Conservation (phyloP, 2,888 invertebrate species). For the Agelastica alni region DNA sequence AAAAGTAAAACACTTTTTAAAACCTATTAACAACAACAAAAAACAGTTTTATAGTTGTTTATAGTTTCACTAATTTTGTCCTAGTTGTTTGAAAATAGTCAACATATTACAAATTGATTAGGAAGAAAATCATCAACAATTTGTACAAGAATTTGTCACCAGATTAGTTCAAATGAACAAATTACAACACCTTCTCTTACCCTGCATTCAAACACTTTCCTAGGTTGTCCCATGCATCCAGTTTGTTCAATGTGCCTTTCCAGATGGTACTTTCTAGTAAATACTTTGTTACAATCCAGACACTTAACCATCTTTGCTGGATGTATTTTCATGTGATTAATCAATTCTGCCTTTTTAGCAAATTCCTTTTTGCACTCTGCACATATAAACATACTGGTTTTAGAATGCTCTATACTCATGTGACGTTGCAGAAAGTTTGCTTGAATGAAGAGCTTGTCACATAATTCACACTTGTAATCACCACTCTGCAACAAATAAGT, state of each 20-base stretch:
- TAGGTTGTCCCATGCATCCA: slow-evolving; percentile 66
- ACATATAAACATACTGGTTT: slow-evolving; percentile 64
- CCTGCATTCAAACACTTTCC: slow-evolving; percentile 62
- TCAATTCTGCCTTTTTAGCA: slow-evolving; percentile 64
- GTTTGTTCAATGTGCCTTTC: slow-evolving; percentile 70
- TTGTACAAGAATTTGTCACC: no score
- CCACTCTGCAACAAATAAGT: slow-evolving; percentile 54
- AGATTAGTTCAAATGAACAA: no score
- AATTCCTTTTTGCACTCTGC: slow-evolving; percentile 70
- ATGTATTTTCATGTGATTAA: slow-evolving; percentile 70
- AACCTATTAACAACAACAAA: no score
- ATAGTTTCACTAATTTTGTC: no score
- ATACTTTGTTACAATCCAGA: slow-evolving; percentile 69
- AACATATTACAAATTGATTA: no score
- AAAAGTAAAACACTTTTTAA: no score
- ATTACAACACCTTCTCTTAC: no score
- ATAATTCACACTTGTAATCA: slow-evolving; percentile 62
- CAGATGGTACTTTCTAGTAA: slow-evolving; percentile 77
- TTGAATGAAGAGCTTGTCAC: slow-evolving; percentile 74
- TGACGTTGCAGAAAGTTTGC: slow-evolving; percentile 70
- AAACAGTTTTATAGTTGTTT: no score
- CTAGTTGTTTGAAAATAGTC: no score
- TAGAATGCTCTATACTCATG: slow-evolving; percentile 70
- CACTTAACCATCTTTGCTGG: slow-evolving; percentile 69
- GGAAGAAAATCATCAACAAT: not conserved